Conservation (phyloP, 2,113 vertebrate species). For the Podarcis muralis region DNA sequence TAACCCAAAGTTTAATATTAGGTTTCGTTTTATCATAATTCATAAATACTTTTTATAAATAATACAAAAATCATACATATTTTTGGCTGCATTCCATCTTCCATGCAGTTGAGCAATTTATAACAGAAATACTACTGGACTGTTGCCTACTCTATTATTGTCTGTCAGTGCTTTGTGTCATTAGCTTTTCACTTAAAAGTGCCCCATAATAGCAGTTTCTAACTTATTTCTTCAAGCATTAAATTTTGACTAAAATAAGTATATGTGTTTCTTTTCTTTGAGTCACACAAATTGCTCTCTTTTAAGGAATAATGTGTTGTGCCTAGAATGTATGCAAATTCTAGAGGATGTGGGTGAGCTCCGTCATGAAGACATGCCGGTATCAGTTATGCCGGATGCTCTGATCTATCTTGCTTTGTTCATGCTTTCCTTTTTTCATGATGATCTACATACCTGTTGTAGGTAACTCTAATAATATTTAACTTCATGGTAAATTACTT, state of each 20-base stretch:
- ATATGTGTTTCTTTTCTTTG: not conserved
- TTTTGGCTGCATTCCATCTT: not conserved
- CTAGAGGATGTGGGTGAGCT: not conserved
- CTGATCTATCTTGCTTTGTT: not conserved
- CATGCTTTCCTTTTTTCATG: not conserved
- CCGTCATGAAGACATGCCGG: not conserved
- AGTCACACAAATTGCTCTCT: not conserved
- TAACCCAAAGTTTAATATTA: not conserved
- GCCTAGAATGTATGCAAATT: not conserved
- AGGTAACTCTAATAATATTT: not conserved
- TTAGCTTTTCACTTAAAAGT: not conserved
- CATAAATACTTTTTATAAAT: not conserved
- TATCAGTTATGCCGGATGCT: not conserved
- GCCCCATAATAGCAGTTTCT: not conserved
- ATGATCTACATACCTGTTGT: not conserved
- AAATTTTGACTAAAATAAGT: not conserved
- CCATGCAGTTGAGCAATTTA: not conserved
- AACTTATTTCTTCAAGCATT: not conserved
- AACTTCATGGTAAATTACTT: not conserved
- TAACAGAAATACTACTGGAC: not conserved
- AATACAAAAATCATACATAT: not conserved
- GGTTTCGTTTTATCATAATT: not conserved
- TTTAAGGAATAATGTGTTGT: not conserved
- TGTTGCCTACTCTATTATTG: not conserved
- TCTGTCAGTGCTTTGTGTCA: not conserved